Base-by-base conservation (phyloP, 92 coral and sea anemone genomes). In the Parazoanthus atlanticus region DNA sequence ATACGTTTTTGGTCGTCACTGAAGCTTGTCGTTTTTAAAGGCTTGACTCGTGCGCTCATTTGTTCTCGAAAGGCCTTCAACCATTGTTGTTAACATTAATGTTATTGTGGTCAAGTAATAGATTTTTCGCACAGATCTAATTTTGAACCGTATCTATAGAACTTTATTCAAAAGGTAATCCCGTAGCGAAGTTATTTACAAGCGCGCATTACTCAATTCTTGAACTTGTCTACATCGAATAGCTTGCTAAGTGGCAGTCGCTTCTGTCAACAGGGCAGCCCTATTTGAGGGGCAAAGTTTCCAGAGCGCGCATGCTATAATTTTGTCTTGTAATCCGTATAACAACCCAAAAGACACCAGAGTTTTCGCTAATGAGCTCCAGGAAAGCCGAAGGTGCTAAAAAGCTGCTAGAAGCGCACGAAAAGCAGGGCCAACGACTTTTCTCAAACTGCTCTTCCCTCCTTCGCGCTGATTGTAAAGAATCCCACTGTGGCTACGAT, bases 301-400 rank as follows among this genome's bases (percentile, higher is more conserved):
- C 23, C 40, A 1, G 52, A 82, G 28, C 34, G 47, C 26, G 70
- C 36, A 66, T 75, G 78, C 69, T 28, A 25, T 26, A 40, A 84
- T 67, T 17, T 71, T 31, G 78, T 47, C 54, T 31, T 26, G 16
- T 52, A 8, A 36, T 41, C 26, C 33, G 29, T 71, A 43, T 30
- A 84, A 84, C 78, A 70, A 32, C 65, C 25, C 87, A 84, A 65
- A 84, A 70, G 87, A 84, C 79, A 84, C 56, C 29, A 21, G 74
- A 84, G 87, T 84, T 84, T 41, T 84, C 29, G 40, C 40, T 70
- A 84, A 70, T 84, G 64, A 84, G 65, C 78, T 74, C 46, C 32
- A 71, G 41, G 41, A 69, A 69, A 69, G 77, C 78, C 76, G 7
- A 28, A 84, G 87, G 87, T 84, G 87, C 66, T 70, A 71, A 84